A percentile compares a stretch with the other conserved stretches of the same genome.
Evolutionary conservation across 2,888 invertebrate genomes (phyloP).

Genomic region (Cephus runcator): DNA sequence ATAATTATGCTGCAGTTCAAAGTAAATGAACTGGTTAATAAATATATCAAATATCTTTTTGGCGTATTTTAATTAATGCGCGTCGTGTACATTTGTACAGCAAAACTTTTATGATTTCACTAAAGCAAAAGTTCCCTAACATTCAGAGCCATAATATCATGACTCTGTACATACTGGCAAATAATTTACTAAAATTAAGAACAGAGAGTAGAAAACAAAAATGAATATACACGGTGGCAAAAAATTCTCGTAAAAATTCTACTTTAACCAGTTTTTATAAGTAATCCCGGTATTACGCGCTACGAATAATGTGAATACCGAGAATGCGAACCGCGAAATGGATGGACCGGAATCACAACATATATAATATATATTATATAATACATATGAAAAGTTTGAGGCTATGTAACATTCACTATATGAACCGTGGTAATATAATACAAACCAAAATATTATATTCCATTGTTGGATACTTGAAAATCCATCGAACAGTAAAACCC

Average conservation of each 20-base stretch:
- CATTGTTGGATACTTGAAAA: neutral
- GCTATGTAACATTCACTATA: neutral
- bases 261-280: neutral
- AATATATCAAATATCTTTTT: neutral
- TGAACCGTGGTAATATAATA: neutral
- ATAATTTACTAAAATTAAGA: neutral
- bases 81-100: neutral
- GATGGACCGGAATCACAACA: too few species aligned
- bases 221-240: neutral
- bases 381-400: neutral
- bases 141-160: neutral
- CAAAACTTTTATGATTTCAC: neutral
- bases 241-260: neutral
- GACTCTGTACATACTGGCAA: neutral
- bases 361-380: too few species aligned
- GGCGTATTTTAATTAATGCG: neutral
- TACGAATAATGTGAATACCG: too few species aligned
- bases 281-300: neutral
- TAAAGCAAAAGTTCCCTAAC: neutral
- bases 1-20: neutral
- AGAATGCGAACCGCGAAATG: too few species aligned
- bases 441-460: neutral
- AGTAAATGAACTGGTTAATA: neutral
- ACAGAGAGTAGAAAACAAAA: neutral
- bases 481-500: neutral